These are phyloP conservation scores for Plecturocebus donacophilus DNA, from an alignment of 2,113 vertebrate genomes.

Conservation along the genomic window DNA sequence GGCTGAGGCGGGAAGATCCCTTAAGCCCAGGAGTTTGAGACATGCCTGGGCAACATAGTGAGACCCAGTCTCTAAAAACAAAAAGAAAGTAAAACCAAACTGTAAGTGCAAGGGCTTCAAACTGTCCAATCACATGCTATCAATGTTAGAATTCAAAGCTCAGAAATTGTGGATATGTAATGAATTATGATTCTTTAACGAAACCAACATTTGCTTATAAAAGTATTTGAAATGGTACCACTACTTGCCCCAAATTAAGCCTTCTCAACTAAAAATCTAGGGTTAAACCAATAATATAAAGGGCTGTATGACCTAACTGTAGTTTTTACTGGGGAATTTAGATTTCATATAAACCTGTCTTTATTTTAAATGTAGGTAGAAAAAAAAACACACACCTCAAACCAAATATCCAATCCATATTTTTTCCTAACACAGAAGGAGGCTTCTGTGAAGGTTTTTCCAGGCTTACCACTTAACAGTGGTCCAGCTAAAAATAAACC, in stretches of 20 bases:
- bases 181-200: conserved; percentile 7
- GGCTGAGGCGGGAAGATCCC: not conserved
- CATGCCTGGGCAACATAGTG: not conserved
- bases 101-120: not conserved
- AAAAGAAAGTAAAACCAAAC: not conserved
- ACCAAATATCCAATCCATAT: conserved; percentile 53
- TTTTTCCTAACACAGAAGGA: conserved; percentile 63
- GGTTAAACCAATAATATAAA: not conserved
- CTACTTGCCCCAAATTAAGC: not conserved
- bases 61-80: not conserved
- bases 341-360: conserved; percentile 50
- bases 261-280: not conserved
- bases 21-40: not conserved
- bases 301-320: not conserved
- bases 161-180: not conserved
- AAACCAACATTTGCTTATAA: not conserved
- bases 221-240: conserved; percentile 28
- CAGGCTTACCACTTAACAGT: conserved; percentile 57
- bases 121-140: not conserved
- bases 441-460: conserved; percentile 68
- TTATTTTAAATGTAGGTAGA: conserved; percentile 62
- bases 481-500: conserved; percentile 74
- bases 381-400: conserved; percentile 50
- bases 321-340: conserved; percentile 27
- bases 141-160: not conserved